phyloP scores from a whole-genome alignment of 2,113 vertebrate species.

The Dicerorhinus sumatrensis region DNA sequence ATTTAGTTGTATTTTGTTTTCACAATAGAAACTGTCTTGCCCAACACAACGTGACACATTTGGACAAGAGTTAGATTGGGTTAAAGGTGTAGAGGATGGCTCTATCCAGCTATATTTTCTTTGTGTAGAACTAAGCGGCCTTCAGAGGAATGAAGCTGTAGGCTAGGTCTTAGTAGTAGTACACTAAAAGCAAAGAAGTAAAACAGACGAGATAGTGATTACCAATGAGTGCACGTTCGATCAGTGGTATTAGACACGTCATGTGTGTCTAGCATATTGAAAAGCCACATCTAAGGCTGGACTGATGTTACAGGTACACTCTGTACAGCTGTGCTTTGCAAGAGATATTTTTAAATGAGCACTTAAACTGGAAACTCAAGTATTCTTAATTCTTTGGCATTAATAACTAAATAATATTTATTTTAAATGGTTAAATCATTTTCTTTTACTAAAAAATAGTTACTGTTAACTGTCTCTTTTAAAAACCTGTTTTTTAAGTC shows the following conservation, averaged over 20 bases:
- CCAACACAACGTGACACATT: not conserved
- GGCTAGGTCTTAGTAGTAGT: not conserved
- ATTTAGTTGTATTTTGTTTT: not conserved
- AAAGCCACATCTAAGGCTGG: not conserved
- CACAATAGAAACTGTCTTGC: not conserved
- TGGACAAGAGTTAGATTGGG: not conserved
- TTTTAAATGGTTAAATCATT: not conserved
- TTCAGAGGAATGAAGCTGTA: not conserved
- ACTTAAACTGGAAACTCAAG: not conserved
- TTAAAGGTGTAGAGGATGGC: not conserved
- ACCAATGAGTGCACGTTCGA: not conserved
- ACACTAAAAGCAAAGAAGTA: not conserved
- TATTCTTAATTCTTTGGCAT: not conserved
- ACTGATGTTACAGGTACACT: not conserved
- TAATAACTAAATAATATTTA: not conserved
- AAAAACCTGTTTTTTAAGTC: not conserved
- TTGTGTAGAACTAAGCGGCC: not conserved
- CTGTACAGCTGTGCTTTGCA: not conserved
- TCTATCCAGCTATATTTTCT: not conserved
- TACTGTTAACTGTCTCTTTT: not conserved
- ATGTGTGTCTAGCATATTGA: not conserved
- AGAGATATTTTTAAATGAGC: not conserved
- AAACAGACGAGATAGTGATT: not conserved
- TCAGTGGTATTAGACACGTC: fast-evolving
- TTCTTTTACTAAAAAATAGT: slow-evolving; percentile 16